Percentiles rank a stretch among this genome's conserved stretches.
Evolutionary conservation across 2,888 invertebrate genomes (phyloP).

Genomic region (Panopea generosa): DNA sequence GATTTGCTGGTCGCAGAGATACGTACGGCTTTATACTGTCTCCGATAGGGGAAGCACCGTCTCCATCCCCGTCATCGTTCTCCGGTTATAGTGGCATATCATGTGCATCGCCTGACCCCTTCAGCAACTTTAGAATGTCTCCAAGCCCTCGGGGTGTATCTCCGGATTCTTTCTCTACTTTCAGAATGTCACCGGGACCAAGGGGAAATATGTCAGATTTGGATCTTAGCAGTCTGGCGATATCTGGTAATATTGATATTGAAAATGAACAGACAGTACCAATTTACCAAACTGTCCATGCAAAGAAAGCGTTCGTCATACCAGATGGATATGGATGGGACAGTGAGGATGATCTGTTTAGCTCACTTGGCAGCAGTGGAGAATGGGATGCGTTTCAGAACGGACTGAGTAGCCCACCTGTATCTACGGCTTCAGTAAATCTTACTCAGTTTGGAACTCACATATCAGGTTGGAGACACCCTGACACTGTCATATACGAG

Average conservation of each 20-base stretch:
- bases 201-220: constrained; percentile 36
- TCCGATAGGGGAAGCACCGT: constrained; percentile 51
- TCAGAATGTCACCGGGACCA: constrained; percentile 56
- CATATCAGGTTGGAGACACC: constrained; percentile 39
- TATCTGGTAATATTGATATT: constrained; percentile 28
- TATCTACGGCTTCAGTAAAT: constrained; percentile 27
- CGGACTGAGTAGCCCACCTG: constrained; percentile 47
- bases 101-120: constrained; percentile 52
- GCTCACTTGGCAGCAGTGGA: constrained; percentile 41
- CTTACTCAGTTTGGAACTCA: constrained; percentile 49
- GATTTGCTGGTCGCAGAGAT: constrained; percentile 57
- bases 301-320: constrained; percentile 35
- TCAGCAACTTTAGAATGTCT: constrained; percentile 57
- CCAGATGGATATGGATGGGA: constrained; percentile 60
- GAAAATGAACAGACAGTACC: constrained; percentile 38
- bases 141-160: constrained; percentile 49
- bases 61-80: constrained; percentile 54
- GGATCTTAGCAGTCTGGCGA: constrained; percentile 47
- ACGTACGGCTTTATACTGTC: constrained; percentile 59
- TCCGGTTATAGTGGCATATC: constrained; percentile 57
- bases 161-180: constrained; percentile 53
- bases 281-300: constrained; percentile 5
- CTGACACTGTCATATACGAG: constrained; percentile 48
- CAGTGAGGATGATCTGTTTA: constrained; percentile 53
- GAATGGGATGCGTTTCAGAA: constrained; percentile 36